Conservation (phyloP, 1,140 invertebrate species). For the Trissolcus basalis region DNA sequence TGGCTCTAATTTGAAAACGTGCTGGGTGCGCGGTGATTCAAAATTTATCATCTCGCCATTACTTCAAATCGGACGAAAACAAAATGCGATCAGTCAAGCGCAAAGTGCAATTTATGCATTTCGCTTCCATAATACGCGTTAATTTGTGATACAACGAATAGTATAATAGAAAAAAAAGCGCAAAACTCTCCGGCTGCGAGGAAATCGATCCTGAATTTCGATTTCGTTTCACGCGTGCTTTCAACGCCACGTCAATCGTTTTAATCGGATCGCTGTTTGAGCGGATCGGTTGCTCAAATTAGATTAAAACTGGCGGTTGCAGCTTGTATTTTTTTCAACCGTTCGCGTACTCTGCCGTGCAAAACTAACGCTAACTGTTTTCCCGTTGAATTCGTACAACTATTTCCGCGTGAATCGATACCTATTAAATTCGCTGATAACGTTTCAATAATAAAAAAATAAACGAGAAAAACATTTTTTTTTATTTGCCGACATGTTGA, state of each 20-base stretch:
- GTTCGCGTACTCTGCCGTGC: neutral
- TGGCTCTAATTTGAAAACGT: constrained; percentile 21
- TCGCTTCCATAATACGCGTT: constrained; percentile 1
- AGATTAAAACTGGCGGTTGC: constrained; percentile 13
- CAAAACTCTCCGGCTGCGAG: too few relatives aligned
- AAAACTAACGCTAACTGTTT: constrained; percentile 11
- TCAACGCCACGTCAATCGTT: constrained; percentile 28
- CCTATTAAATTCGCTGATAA: constrained; percentile 1
- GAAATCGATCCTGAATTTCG: too few relatives aligned
- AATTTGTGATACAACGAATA: constrained; percentile 32
- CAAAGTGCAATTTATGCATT: constrained; percentile 35
- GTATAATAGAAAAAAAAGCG: too few relatives aligned
- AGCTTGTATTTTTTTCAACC: constrained; percentile 15
- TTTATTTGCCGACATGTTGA: too few relatives aligned
- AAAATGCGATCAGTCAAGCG: constrained; percentile 32
- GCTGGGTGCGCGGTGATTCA: constrained; percentile 10
- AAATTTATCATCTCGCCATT: constrained; percentile 43
- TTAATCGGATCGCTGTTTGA: constrained; percentile 17
- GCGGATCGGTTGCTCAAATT: constrained; percentile 20
- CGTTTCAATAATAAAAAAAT: too few relatives aligned
- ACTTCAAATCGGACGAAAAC: constrained; percentile 34
- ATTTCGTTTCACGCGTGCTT: constrained; percentile 5
- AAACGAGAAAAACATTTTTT: too few relatives aligned
- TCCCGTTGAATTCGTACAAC: neutral
- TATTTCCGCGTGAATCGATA: constrained; percentile 9